Conservation (phyloP, 2,888 invertebrate species). For the Mylabris sibirica region DNA sequence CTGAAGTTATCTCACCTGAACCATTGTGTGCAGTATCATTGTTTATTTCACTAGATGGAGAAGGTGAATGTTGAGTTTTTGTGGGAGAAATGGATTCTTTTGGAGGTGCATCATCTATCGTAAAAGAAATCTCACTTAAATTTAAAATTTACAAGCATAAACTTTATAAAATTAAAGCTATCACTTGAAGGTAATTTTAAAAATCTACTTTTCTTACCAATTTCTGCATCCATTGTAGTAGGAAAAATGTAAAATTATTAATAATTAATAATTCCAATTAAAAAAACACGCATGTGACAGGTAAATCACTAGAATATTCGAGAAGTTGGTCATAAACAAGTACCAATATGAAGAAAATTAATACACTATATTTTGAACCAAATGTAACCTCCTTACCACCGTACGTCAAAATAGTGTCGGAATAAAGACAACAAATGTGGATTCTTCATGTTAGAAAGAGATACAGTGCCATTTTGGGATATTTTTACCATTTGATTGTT, state of each 20-base stretch:
- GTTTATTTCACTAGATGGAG: constrained; percentile 47
- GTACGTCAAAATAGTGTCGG: too few species aligned
- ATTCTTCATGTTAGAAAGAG: too few species aligned
- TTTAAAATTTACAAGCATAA: background rate
- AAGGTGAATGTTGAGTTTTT: constrained; percentile 42
- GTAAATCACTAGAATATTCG: background rate
- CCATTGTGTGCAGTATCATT: constrained; percentile 35
- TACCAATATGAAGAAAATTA: background rate
- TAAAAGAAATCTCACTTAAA: constrained; percentile 19
- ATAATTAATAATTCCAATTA: background rate
- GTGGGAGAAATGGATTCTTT: constrained; percentile 34
- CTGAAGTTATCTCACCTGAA: constrained; percentile 17
- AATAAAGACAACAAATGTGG: too few species aligned
- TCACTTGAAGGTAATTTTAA: background rate
- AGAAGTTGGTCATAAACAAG: background rate
- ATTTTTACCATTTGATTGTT: too few species aligned
- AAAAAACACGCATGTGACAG: background rate
- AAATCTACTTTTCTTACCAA: background rate
- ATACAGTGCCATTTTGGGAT: too few species aligned
- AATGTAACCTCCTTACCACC: too few species aligned
- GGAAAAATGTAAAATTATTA: background rate
- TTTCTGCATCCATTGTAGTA: background rate
- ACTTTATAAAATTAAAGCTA: background rate
- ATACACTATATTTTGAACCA: background rate
- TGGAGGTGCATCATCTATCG: constrained; percentile 33